phyloP scores from a whole-genome alignment of 2,888 invertebrate genomes.

The Andricus curvator region DNA sequence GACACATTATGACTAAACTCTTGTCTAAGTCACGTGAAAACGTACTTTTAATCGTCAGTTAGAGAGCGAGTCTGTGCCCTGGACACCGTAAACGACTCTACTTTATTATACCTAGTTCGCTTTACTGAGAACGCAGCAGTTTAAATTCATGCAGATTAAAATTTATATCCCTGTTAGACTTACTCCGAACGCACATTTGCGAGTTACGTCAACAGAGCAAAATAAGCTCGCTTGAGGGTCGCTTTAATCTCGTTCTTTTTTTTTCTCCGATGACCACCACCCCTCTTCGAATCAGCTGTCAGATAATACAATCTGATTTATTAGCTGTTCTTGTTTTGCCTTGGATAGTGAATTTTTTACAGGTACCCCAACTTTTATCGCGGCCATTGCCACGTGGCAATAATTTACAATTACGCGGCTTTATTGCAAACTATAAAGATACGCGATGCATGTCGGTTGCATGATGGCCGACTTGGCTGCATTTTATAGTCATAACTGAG shows the following conservation, averaged over 20 bases:
- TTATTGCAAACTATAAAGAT: constrained; percentile 74
- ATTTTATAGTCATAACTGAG: constrained; percentile 63
- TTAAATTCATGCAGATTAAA: constrained; percentile 30
- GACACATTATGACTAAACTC: constrained; percentile 1
- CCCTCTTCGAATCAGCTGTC: constrained; percentile 49
- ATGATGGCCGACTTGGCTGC: constrained; percentile 67
- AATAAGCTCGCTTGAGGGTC: constrained; percentile 24
- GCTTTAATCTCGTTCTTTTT: constrained; percentile 13
- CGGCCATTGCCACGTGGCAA: constrained; percentile 66
- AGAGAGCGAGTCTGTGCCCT: not conserved
- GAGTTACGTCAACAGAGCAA: constrained; percentile 26
- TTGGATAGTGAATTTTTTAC: constrained; percentile 62
- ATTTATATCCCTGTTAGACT: constrained; percentile 37
- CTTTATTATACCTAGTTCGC: constrained; percentile 9
- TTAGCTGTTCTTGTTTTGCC: constrained; percentile 60
- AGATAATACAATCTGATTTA: constrained; percentile 67
- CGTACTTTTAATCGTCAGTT: constrained; percentile 1
- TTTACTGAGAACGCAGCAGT: not conserved
- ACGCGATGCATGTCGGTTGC: constrained; percentile 72
- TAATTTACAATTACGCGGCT: constrained; percentile 75
- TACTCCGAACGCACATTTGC: constrained; percentile 16
- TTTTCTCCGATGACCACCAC: constrained; percentile 34
- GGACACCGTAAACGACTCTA: constrained; percentile 14
- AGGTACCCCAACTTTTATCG: constrained; percentile 62
- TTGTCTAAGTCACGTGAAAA: constrained; percentile 17